These are phyloP conservation scores for Fissipunctia ypsillon DNA, from an alignment of 2,888 invertebrate genomes.

Conservation along the genomic window DNA sequence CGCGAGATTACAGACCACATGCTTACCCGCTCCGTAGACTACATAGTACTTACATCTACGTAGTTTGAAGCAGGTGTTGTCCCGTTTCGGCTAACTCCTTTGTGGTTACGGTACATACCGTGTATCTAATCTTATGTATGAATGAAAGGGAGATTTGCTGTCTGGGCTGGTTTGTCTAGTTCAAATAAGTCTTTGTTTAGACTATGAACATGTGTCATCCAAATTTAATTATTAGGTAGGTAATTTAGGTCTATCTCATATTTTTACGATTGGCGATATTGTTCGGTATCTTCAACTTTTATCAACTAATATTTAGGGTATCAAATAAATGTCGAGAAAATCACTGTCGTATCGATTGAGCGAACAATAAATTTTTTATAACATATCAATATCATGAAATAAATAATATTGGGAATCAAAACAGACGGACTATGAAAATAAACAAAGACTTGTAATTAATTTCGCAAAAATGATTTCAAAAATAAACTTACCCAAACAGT, in stretches of 20 bases:
- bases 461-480: not conserved
- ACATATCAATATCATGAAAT: conserved; percentile 14
- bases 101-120: conserved; percentile 14
- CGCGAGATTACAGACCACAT: not conserved
- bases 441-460: not conserved
- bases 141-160: not conserved
- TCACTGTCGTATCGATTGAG: conserved; percentile 29
- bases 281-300: conserved; percentile 22
- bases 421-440: not conserved
- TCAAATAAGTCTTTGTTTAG: not conserved
- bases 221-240: not conserved
- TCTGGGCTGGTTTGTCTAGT: not conserved
- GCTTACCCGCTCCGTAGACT: not conserved
- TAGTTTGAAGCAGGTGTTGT: conserved; percentile 21
- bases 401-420: conserved; percentile 22
- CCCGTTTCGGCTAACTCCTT: conserved; percentile 13
- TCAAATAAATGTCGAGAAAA: conserved; percentile 31
- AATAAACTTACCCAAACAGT: not conserved
- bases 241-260: not conserved
- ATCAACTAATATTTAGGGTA: conserved; percentile 34
- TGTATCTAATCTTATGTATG: conserved; percentile 4
- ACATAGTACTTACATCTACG: conserved; percentile 8
- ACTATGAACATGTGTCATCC: too few species aligned
- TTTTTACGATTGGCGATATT: not conserved
- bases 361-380: conserved; percentile 6